phyloP scores from a whole-genome alignment of 53 echinoderm and acorn worm genomes.

The Mesocentrotus franciscanus region DNA sequence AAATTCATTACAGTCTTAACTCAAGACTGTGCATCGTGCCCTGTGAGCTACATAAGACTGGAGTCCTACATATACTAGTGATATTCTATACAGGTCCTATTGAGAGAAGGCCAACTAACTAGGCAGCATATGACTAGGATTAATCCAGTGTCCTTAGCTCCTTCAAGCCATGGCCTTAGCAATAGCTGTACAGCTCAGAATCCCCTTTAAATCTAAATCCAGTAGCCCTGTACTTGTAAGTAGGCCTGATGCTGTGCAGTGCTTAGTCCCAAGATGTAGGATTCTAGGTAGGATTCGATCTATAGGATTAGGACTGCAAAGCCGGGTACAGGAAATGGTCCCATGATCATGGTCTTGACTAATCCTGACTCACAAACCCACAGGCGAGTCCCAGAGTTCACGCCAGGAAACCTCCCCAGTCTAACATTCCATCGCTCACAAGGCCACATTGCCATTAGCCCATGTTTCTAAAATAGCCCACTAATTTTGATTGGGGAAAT shows the following conservation, averaged over 20 bases:
- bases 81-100: not conserved
- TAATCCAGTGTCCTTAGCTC: not conserved
- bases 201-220: not conserved
- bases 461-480: not conserved
- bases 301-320: slow-evolving; percentile 28
- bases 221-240: not conserved
- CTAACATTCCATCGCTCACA: not conserved
- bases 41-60: not conserved
- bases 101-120: not conserved
- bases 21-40: too few species aligned
- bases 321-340: slow-evolving; percentile 38
- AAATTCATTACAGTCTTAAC: too few species aligned
- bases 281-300: not conserved
- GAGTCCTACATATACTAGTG: not conserved
- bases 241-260: not conserved
- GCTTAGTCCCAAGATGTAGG: not conserved
- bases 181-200: not conserved
- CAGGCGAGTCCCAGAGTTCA: slow-evolving; percentile 26
- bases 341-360: slow-evolving; percentile 40
- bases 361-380: slow-evolving; percentile 50
- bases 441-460: not conserved
- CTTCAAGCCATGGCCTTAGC: not conserved
- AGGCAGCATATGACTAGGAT: not conserved
- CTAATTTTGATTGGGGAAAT: not conserved
- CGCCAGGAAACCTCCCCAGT: not conserved